Evolutionary conservation across 1,140 invertebrate genomes (phyloP).

Genomic region (Oryctes rhinoceros): DNA sequence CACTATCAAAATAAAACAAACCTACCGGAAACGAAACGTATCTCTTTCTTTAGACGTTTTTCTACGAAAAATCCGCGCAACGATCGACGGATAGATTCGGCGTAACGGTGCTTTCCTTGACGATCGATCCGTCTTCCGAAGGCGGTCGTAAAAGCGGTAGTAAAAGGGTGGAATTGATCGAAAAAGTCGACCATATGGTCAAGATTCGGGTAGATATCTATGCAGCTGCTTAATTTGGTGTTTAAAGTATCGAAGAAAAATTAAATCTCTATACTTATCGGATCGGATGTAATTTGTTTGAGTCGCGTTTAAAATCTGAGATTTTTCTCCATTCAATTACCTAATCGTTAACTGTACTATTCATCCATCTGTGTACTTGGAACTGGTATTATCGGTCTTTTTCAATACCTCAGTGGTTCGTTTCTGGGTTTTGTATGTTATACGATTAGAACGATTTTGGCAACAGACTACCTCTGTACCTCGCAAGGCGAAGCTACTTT

Average conservation of each 20-base stretch:
- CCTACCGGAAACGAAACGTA: conserved; percentile 48
- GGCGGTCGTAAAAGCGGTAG: conserved; percentile 8
- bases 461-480: no score
- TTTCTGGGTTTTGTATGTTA: no score
- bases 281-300: no score
- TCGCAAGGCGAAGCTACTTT: no score
- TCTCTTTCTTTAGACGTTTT: conserved; percentile 30
- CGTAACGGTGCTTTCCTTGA: not conserved
- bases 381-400: no score
- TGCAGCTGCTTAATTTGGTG: conserved; percentile 46
- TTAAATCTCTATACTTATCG: conserved; percentile 43
- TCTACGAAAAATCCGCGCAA: conserved; percentile 30
- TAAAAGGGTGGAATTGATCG: conserved; percentile 11
- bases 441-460: no score
- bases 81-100: not conserved
- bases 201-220: conserved; percentile 36
- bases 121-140: not conserved
- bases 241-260: conserved; percentile 40
- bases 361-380: no score
- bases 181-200: conserved; percentile 45
- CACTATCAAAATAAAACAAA: conserved; percentile 47
- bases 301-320: no score
- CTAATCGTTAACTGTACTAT: no score
- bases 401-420: no score
- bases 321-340: no score